Percentiles rank a stretch among this genome's conserved stretches.
These are phyloP conservation scores for Philereme vetulata DNA, from an alignment of 2,888 invertebrate genomes.

Conservation along the genomic window DNA sequence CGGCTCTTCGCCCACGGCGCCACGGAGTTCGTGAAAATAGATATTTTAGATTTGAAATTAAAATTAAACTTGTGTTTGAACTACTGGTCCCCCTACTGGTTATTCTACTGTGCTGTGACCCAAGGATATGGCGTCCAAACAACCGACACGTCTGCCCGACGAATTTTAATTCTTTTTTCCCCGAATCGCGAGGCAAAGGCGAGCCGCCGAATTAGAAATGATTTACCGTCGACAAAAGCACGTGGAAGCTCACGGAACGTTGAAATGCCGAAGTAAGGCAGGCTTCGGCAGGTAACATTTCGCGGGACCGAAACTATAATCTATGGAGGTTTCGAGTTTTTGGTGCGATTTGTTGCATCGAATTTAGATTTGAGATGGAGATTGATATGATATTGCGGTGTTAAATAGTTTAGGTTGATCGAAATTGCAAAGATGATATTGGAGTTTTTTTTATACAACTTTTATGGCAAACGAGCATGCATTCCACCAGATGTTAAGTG, in stretches of 20 bases:
- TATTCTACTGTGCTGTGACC: constrained; percentile 20
- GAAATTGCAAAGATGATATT: too few species aligned
- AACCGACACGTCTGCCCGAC: constrained; percentile 42
- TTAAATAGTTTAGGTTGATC: too few species aligned
- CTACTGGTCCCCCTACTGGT: constrained; percentile 3
- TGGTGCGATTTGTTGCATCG: constrained; percentile 20
- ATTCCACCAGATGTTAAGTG: too few species aligned
- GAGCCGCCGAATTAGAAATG: constrained; percentile 48
- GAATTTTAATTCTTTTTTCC: constrained; percentile 65
- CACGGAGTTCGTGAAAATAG: too few species aligned
- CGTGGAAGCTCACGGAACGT: background rate
- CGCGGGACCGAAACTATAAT: constrained; percentile 22
- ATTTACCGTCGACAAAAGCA: constrained; percentile 24
- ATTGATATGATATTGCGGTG: background rate
- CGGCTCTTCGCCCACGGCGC: too few species aligned
- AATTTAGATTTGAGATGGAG: constrained; percentile 20
- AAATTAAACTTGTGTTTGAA: too few species aligned
- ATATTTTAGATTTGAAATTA: too few species aligned
- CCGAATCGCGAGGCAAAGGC: constrained; percentile 55
- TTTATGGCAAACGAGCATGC: too few species aligned
- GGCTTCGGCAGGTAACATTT: constrained; percentile 16
- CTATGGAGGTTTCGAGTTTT: constrained; percentile 10
- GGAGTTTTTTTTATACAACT: too few species aligned
- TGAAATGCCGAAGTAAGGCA: constrained; percentile 14
- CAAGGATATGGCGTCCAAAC: constrained; percentile 52